These are phyloP conservation scores for Dryobotodes eremita DNA, from an alignment of 2,888 invertebrate genomes.

Conservation along the genomic window DNA sequence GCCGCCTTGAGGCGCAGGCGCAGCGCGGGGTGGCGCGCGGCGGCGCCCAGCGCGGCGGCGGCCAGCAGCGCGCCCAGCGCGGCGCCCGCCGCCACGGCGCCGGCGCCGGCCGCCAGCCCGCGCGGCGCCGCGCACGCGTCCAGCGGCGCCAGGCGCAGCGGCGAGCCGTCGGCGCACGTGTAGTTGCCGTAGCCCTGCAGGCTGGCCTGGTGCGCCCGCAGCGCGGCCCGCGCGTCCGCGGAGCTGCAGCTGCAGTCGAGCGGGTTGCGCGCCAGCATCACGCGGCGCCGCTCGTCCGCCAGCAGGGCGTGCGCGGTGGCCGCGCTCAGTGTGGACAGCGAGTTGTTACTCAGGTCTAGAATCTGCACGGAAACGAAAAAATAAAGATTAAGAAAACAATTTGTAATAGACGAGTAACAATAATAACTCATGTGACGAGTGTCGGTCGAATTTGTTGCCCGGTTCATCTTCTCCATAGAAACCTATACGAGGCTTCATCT, in stretches of 20 bases:
- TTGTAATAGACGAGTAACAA: too few species aligned
- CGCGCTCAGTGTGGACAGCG: slow-evolving; percentile 18
- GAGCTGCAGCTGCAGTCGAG: slow-evolving; percentile 46
- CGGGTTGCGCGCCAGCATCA: slow-evolving; percentile 45
- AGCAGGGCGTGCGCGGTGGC: slow-evolving; percentile 17
- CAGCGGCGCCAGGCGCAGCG: not conserved
- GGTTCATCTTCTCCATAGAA: not conserved
- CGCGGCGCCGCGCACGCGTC: not conserved
- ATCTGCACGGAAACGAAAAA: slow-evolving; percentile 16
- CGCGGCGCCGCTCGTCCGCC: slow-evolving; percentile 19
- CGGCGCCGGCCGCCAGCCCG: not conserved
- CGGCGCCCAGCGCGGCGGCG: slow-evolving; percentile 51
- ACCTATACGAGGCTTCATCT: too few species aligned
- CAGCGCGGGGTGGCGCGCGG: slow-evolving; percentile 47
- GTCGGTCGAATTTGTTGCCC: not conserved
- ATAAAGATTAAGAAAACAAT: not conserved
- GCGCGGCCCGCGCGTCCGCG: not conserved
- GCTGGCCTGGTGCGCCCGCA: not conserved
- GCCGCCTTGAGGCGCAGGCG: slow-evolving; percentile 60
- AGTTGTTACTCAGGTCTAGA: slow-evolving; percentile 57
- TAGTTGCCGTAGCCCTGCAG: not conserved
- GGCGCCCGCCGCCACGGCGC: not conserved
- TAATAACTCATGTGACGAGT: too few species aligned
- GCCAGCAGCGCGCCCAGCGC: not conserved
- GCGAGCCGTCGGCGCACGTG: slow-evolving; percentile 12